Conservation (phyloP, 2,888 invertebrate species). For the Pseudolycoriella hygida region DNA sequence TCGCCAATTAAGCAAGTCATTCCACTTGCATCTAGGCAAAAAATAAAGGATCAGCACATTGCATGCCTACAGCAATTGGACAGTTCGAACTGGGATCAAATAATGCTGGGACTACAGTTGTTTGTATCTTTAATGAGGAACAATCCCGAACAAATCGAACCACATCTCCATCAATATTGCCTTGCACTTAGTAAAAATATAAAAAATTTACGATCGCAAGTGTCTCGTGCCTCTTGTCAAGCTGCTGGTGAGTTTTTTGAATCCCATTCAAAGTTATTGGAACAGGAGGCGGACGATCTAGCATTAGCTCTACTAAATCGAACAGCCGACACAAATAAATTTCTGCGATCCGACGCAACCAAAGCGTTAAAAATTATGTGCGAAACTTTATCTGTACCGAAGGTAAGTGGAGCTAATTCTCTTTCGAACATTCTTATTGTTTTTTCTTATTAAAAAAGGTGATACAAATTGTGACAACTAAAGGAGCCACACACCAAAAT, state of each 20-base stretch:
- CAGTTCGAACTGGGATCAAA: slow-evolving; percentile 62
- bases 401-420: slow-evolving; percentile 21
- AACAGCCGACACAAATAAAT: slow-evolving; percentile 85
- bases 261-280: slow-evolving; percentile 36
- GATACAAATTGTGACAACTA: slow-evolving; percentile 43
- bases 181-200: slow-evolving; percentile 59
- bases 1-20: slow-evolving; percentile 3
- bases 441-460: too few relatives aligned
- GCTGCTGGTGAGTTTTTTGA: slow-evolving; percentile 65
- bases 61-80: slow-evolving; percentile 48
- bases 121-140: slow-evolving; percentile 50
- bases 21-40: slow-evolving; percentile 26
- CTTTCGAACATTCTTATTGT: too few relatives aligned
- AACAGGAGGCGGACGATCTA: slow-evolving; percentile 73
- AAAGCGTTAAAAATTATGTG: slow-evolving; percentile 68
- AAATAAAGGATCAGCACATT: slow-evolving; percentile 44
- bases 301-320: slow-evolving; percentile 66
- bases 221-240: slow-evolving; percentile 73
- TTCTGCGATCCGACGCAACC: slow-evolving; percentile 71
- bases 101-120: slow-evolving; percentile 51
- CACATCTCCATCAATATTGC: slow-evolving; percentile 50
- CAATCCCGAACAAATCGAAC: slow-evolving; percentile 40
- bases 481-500: slow-evolving; percentile 69
- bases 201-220: slow-evolving; percentile 82
- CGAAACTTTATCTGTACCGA: slow-evolving; percentile 49